Base-by-base conservation (phyloP, 2,797 vertebrate species). In the Schizothorax lantsangensis region DNA sequence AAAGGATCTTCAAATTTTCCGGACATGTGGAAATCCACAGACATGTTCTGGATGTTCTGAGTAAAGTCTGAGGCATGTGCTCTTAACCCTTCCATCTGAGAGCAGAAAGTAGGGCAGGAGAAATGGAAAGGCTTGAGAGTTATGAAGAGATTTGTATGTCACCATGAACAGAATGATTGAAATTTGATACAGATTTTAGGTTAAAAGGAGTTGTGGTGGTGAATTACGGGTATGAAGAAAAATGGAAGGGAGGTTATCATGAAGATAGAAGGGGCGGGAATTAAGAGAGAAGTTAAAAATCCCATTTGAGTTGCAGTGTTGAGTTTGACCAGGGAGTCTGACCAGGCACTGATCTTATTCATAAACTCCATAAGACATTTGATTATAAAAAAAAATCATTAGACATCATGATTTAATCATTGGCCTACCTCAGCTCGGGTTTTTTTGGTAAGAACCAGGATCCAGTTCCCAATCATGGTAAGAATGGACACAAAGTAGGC, bases 401-500 rank as follows among this genome's bases (percentile, higher is more conserved):
- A n/a, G 59, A 26, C 21, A 38, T 68, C 59, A 40, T 40, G 19
- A 43, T 21, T 75, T 79, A 66, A 33, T 75, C 30, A 54, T 66
- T 17, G 26, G 5, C 86, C 64, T 84, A 98, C 97, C 97, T 98
- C 97, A 54, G 96, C 97, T 87, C 96, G 93, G 2, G 97, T 98
- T 87, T 97, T 97, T 90, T 96, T 96, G 19, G 95, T 97, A 79
- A 98, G 91, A 14, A 96, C 97, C 23, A 96, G 93, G 40, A 98
- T 93, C 97, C 97, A 98, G 93, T 98, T 97, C 45, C 96, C 97
- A 38, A 98, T 97, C 96, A 98, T 98, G 26, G 97, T 93, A 82
- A 98, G 94, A 90, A 98, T 94, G 0, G 97, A 97, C 40, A 96
- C 97, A 74, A 98, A 98, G 92, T 98, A 98, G 84, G 97, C 97